Conservation (phyloP, 2,888 invertebrate species). For the Coleophora deauratella region DNA sequence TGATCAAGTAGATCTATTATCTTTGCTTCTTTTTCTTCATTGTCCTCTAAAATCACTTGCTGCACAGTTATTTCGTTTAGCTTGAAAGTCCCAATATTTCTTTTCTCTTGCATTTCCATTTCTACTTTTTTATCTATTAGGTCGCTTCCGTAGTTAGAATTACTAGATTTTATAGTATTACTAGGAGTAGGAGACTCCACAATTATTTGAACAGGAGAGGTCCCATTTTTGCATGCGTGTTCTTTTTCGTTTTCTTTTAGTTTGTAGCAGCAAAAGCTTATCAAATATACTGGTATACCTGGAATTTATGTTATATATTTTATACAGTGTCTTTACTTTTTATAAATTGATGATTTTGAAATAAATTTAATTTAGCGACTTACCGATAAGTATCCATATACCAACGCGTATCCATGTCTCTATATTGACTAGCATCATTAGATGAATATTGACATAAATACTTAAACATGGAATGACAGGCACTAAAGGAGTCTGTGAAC, state of each 20-base stretch:
- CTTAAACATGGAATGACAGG: slow-evolving; percentile 88
- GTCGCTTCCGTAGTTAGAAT: slow-evolving; percentile 33
- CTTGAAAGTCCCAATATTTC: slow-evolving; percentile 25
- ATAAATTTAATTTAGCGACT: slow-evolving; percentile 17
- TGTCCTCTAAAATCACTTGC: slow-evolving; percentile 47
- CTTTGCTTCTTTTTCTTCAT: slow-evolving; percentile 63
- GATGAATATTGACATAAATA: slow-evolving; percentile 86
- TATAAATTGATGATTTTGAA: no score
- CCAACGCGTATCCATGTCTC: slow-evolving; percentile 89
- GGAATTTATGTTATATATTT: slow-evolving; percentile 14
- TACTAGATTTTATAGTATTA: slow-evolving; percentile 31
- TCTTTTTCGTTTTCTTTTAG: slow-evolving; percentile 30
- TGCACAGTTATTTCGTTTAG: slow-evolving; percentile 42
- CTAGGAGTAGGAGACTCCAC: slow-evolving; percentile 61
- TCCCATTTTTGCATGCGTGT: slow-evolving; percentile 33
- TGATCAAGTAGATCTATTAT: slow-evolving; percentile 64
- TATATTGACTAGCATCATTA: slow-evolving; percentile 86
- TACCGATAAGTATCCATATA: slow-evolving; percentile 87
- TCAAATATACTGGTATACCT: slow-evolving; percentile 58
- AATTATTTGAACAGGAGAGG: slow-evolving; percentile 50
- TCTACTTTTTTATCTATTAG: slow-evolving; percentile 20
- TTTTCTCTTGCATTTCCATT: slow-evolving; percentile 26
- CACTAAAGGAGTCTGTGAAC: slow-evolving; percentile 83
- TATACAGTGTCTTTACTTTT: no score
- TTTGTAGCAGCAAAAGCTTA: slow-evolving; percentile 46